These are phyloP conservation scores for Melanocharis versteri DNA, from an alignment of 2,113 vertebrate genomes.

Conservation along the genomic window DNA sequence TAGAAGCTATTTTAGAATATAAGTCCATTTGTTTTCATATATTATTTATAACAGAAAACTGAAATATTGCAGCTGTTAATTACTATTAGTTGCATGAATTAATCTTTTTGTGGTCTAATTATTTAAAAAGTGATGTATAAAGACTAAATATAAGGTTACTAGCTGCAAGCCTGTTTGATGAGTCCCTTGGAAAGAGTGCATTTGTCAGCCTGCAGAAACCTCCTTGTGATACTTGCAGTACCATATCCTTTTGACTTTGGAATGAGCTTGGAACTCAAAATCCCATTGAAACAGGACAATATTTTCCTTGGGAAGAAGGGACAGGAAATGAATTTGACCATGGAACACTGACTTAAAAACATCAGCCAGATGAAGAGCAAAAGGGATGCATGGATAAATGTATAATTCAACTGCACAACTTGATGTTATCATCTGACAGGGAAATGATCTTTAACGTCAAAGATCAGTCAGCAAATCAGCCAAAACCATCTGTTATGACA, in stretches of 20 bases:
- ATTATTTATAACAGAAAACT: not conserved
- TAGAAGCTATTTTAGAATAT: not conserved
- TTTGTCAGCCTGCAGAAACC: not conserved
- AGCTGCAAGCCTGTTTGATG: not conserved
- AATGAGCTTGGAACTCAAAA: not conserved
- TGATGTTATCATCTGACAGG: constrained; percentile 20
- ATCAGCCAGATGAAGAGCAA: constrained; percentile 1
- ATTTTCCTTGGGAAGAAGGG: not conserved
- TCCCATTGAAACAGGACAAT: not conserved
- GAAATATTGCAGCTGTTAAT: not conserved
- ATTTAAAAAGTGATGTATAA: not conserved
- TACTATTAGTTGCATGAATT: not conserved
- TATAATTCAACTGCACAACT: not conserved
- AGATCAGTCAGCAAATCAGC: constrained; percentile 25
- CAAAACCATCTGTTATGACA: constrained; percentile 41
- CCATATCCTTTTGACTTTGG: not conserved
- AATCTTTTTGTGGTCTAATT: not conserved
- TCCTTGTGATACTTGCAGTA: not conserved
- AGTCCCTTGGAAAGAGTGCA: not conserved
- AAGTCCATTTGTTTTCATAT: not conserved
- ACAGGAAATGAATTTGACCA: not conserved
- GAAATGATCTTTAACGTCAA: constrained; percentile 21
- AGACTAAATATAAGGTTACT: not conserved
- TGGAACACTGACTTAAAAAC: not conserved
- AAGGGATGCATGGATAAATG: not conserved